Conservation (phyloP, 2,797 vertebrate genomes). For the Enteromius anoplus region DNA sequence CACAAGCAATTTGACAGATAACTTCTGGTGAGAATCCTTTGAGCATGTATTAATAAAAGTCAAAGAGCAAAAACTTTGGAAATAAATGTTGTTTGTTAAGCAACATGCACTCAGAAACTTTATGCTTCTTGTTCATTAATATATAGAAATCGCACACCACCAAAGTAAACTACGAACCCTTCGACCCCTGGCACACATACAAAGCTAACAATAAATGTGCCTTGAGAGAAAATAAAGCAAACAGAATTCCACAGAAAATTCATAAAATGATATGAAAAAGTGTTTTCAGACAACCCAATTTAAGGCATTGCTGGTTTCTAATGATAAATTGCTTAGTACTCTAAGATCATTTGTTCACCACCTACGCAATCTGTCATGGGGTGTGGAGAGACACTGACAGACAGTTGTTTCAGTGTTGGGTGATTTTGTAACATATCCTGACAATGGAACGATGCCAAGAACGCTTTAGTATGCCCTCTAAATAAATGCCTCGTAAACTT, state of each 20-base stretch:
- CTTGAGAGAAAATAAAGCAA: conserved; percentile 6
- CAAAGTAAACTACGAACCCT: neutral
- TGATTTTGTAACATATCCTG: conserved; percentile 9
- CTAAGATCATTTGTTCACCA: conserved; percentile 13
- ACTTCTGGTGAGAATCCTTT: conserved; percentile 58
- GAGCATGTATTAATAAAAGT: conserved; percentile 15
- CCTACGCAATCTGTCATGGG: neutral
- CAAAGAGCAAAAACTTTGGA: conserved; percentile 1
- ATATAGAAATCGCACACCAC: neutral
- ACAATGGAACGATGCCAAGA: conserved; percentile 2
- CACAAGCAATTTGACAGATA: conserved; percentile 64
- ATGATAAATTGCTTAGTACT: conserved; percentile 11
- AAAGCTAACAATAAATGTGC: conserved; percentile 11
- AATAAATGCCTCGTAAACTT: conserved; percentile 35
- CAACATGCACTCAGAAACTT: conserved; percentile 20
- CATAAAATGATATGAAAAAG: conserved; percentile 5
- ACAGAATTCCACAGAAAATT: neutral
- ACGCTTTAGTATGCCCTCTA: conserved; percentile 1
- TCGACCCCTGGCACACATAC: neutral
- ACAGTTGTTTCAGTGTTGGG: conserved; percentile 1
- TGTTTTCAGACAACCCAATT: conserved; percentile 33
- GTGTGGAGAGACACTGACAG: conserved; percentile 14
- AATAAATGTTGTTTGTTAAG: conserved; percentile 3
- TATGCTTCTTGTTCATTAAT: neutral
- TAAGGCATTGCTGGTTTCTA: conserved; percentile 24